Base-by-base conservation (phyloP, 2,888 invertebrate genomes). In the Craniophora ligustri region DNA sequence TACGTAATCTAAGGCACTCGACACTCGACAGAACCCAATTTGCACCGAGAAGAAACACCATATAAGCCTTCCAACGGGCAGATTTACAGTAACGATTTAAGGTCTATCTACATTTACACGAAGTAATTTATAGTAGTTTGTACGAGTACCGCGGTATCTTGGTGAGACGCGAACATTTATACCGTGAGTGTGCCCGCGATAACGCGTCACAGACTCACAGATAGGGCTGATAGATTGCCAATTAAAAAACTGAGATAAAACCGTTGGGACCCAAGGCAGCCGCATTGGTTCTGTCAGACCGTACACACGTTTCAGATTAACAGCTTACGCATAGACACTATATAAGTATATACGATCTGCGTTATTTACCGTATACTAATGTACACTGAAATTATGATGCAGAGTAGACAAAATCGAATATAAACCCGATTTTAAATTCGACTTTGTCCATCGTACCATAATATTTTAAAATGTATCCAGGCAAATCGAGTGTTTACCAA, bases 61-160 rank as follows among this genome's bases (percentile, higher is more conserved):
- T 61, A 69, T 67, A 67, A 68, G 57, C 38, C 57, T 51, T 55
- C 51, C 46, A 57, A 57, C 69, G 55, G 18, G 35, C 49, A 73
- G 81, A 83, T 83, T 79, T 74, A 83, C 72, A 55, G 60, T 57
- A 67, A 57, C 75, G 67, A 79, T 76, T 77, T 72, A 71, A 66
- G 73, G 59, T 59, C 66, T 71, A 70, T 69, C 61, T 59, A 69
- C 72, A 63, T 50, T 66, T 51, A 67, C 75, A 74, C 64, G 66
- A 66, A 35, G 36, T 65, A 60, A 67, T 70, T 65, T 67, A 72
- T 64, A 66, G 46, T 50, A 62, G 65, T 60, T 54, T 54, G 39
- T 46, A 50, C 41, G 36, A 56, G 49, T 42, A 45, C 35, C 30
- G n/a, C 42, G 40, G 57, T 71, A 74, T 66, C 64, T 59, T 53